Base-by-base conservation (phyloP, 1,140 invertebrate species). In the Eubasilissa regina region DNA sequence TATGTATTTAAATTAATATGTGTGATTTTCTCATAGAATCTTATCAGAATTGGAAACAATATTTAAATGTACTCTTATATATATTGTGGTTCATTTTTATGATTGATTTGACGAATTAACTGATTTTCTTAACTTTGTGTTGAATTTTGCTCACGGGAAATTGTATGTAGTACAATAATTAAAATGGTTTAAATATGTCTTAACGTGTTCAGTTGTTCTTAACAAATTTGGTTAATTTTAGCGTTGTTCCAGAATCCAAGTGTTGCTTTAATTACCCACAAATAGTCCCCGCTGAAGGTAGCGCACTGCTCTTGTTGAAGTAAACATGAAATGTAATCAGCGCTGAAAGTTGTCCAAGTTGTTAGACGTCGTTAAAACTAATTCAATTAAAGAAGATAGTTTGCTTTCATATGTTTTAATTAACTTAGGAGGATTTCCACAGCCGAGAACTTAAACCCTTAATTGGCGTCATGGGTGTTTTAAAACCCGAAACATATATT, bases 341-440 rank as follows among this genome's bases (percentile, higher is more conserved):
- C 53, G 53, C 12, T 17, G 53, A 17, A 17, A 55, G 53, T 55
- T 55, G 12, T 15, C n/a, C 17, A 55, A 55, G 53, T 15, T 15
- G 12, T 6, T 19, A 19, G 53, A 56, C 53, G n/a, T 19, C 15
- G 53, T 56, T 56, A 56, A 56, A 56, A 56, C 53, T 56, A 56
- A 56, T 56, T 56, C 10, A 56, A 56, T 56, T 56, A 17, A 9
- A 56, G 53, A 56, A 56, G 53, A 56, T 17, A 56, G 53, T 56
- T 56, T 56, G 53, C 53, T 15, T 56, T 19, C 15, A 56, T 56
- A 56, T 19, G 53, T 56, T 56, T 56, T 56, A 19, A 56, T 56
- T 56, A 56, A 56, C 53, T 56, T 15, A 35, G 25, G n/a, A 1
- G 25, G 25, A 35, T 35, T 35, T 35, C 25, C 25, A 35, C 25